phyloP scores from a whole-genome alignment of 2,113 vertebrate genomes.

The Uria aalge region DNA sequence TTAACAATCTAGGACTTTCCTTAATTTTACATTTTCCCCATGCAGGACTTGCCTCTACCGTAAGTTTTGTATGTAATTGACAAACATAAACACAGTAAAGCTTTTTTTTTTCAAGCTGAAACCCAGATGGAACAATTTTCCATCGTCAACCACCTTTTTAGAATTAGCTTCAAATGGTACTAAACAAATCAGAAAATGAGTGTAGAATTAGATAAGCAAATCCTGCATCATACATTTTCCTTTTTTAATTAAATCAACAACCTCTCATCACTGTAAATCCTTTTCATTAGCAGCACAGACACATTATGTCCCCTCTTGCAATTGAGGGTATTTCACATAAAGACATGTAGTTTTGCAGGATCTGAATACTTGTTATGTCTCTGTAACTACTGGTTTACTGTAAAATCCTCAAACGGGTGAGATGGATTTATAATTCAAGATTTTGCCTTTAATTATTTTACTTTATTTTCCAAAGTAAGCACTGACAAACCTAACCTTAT shows the following conservation, averaged over 20 bases:
- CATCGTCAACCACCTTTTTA: background rate
- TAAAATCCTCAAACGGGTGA: background rate
- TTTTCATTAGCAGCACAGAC: background rate
- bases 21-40: background rate
- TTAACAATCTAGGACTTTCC: background rate
- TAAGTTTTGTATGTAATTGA: background rate
- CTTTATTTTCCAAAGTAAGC: background rate
- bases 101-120: background rate
- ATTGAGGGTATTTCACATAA: background rate
- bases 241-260: background rate
- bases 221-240: background rate
- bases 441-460: background rate
- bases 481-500: background rate
- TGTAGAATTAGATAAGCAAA: background rate
- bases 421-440: background rate
- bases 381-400: background rate
- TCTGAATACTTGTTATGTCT: background rate
- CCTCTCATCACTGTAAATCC: background rate
- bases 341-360: background rate
- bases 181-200: background rate
- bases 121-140: background rate
- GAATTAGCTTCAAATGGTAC: background rate
- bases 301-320: background rate
- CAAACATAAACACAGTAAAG: background rate
- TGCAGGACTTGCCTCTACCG: background rate